Evolutionary conservation across 2,113 vertebrate species (phyloP), one percentile per base, ranked within the genome.

Genomic region (Chionodraco myersi): DNA sequence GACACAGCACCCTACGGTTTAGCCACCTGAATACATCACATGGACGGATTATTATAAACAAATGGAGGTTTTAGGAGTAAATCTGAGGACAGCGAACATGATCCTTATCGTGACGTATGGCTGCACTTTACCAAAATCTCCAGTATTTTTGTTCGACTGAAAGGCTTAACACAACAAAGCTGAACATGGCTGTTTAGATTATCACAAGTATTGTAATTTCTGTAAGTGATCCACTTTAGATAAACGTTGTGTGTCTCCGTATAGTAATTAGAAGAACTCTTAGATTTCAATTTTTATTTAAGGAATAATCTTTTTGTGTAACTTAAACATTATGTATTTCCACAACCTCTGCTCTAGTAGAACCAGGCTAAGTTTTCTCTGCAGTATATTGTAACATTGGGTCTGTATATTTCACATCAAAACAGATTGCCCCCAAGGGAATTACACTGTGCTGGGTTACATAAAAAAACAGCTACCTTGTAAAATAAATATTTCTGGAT

Each of bases 401-500:
- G n/a, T n/a, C 45, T 59, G 56, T 70, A 61, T 77, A 63, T 47
- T 83, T 65, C 52, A 68, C 63, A 41, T 52, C 9, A 44, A 76
- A 80, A 58, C 59, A 14, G 26, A 59, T 76, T 59, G 49, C 18
- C 13, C 47, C 36, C 45, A 2, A 30, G 56, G 36, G 60, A 77
- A 73, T 74, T 72, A 60, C 30, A 56, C 59, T 59, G 75, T 21
- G 30, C 68, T 73, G 54, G 68, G 65, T 66, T 77, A 21, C 74
- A 80, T 69, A 52, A 34, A 82, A 69, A 81, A 63, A 73, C 65
- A 70, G 60, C 62, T 69, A 70, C 65, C 79, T 80, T 74, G 79
- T 84, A 82, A 86, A 90, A 85, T 84, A 89, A 88, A 89, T 82
- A 89, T 23, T 45, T 53, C n/a, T 58, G 69, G 75, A 80, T 79